Conservation (phyloP, 1,140 invertebrate genomes). For the Papilio xuthus region DNA sequence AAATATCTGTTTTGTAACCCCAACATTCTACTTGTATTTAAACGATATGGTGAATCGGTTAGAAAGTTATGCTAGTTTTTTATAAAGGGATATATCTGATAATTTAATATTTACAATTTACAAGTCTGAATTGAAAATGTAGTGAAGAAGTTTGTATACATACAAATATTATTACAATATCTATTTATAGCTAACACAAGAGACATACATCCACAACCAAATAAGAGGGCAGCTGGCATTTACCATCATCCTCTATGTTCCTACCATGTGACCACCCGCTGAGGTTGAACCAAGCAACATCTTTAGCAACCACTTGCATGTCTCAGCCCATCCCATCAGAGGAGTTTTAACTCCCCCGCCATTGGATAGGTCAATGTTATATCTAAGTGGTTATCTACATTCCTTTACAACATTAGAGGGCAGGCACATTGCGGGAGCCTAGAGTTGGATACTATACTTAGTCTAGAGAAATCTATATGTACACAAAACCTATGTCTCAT, state of each 20-base stretch:
- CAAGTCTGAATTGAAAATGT: no score
- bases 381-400: constrained; percentile 12
- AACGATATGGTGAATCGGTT: not conserved
- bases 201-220: constrained; percentile 40
- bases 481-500: constrained; percentile 59
- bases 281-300: constrained; percentile 56
- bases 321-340: no score
- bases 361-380: not conserved
- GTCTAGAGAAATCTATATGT: constrained; percentile 73
- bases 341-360: not conserved
- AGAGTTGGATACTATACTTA: constrained; percentile 68
- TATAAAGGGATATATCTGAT: no score
- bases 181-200: no score
- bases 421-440: constrained; percentile 58
- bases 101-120: no score
- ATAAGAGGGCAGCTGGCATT: constrained; percentile 53
- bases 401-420: constrained; percentile 63
- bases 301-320: constrained; percentile 17
- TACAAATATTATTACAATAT: no score
- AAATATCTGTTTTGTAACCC: not conserved
- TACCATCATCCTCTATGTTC: constrained; percentile 61
- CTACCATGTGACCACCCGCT: constrained; percentile 62
- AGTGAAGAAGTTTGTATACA: no score
- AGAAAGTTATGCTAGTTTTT: no score
- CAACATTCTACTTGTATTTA: not conserved